Evolutionary conservation across 2,113 vertebrate genomes (phyloP).

Genomic region (Oxygymnocypris stewartii): DNA sequence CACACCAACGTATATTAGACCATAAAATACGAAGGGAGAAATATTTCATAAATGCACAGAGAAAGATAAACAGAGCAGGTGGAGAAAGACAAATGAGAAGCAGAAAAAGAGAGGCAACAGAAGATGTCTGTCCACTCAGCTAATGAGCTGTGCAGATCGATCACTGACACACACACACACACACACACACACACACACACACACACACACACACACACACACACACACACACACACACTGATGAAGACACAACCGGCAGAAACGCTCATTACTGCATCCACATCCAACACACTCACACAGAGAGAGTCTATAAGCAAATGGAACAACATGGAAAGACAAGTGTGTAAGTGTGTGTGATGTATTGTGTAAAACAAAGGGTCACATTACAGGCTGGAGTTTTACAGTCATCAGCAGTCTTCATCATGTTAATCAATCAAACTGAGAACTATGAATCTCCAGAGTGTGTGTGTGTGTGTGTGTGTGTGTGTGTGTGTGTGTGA

Average conservation of each 20-base stretch:
- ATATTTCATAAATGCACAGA: neutral
- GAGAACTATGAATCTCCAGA: neutral
- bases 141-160: conserved; percentile 47
- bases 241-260: conserved; percentile 30
- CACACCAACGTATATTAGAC: neutral
- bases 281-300: neutral
- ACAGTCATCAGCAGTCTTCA: neutral
- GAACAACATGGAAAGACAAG: neutral
- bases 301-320: neutral
- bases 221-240: too few species aligned
- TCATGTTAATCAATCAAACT: conserved; percentile 18
- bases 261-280: conserved; percentile 10
- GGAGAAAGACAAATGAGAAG: neutral
- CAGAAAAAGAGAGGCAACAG: neutral
- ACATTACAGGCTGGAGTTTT: neutral
- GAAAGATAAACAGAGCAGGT: neutral
- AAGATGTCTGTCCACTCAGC: conserved; percentile 15
- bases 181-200: too few species aligned
- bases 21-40: neutral
- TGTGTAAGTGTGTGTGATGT: conserved; percentile 22
- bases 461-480: neutral
- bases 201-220: too few species aligned
- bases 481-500: neutral
- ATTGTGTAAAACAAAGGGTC: neutral
- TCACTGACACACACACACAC: neutral